Percentiles rank a stretch among this genome's conserved stretches.
phyloP scores from a whole-genome alignment of 2,797 vertebrate genomes.

The Todus mexicanus region DNA sequence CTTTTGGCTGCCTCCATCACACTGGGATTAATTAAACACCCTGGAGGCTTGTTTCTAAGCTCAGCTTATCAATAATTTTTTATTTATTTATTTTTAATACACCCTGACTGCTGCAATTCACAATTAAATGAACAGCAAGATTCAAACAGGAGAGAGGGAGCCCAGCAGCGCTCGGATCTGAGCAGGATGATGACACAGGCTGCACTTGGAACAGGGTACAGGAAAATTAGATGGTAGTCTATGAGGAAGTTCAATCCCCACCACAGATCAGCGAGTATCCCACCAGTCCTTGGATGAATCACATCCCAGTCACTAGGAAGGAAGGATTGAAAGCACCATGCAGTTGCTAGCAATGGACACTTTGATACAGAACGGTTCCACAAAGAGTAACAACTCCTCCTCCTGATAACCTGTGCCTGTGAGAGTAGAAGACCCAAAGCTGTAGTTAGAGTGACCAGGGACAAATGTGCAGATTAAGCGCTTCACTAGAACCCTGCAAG shows the following conservation, averaged over 20 bases:
- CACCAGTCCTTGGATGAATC: background rate
- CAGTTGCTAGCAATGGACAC: background rate
- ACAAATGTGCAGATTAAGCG: background rate
- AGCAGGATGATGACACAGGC: background rate
- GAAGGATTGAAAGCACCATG: background rate
- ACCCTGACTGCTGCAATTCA: background rate
- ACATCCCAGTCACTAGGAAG: background rate
- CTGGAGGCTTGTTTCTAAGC: background rate
- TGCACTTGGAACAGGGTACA: background rate
- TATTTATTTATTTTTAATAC: background rate
- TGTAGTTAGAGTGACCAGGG: background rate
- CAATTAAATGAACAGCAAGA: background rate
- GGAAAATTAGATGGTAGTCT: background rate
- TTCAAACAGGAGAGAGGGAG: background rate
- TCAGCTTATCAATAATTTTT: background rate
- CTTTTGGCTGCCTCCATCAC: slow-evolving; percentile 7
- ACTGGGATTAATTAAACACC: slow-evolving; percentile 1
- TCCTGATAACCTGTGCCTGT: background rate
- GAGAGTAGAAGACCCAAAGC: background rate
- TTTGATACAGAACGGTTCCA: background rate
- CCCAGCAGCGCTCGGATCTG: background rate
- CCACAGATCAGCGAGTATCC: fast-evolving
- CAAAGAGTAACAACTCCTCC: background rate
- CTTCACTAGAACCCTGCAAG: background rate
- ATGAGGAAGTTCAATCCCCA: fast-evolving